A percentile compares a stretch with the other conserved stretches of the same genome.
These are phyloP conservation scores for Globodera rostochiensis DNA, from an alignment of 1,140 invertebrate species.

Conservation along the genomic window DNA sequence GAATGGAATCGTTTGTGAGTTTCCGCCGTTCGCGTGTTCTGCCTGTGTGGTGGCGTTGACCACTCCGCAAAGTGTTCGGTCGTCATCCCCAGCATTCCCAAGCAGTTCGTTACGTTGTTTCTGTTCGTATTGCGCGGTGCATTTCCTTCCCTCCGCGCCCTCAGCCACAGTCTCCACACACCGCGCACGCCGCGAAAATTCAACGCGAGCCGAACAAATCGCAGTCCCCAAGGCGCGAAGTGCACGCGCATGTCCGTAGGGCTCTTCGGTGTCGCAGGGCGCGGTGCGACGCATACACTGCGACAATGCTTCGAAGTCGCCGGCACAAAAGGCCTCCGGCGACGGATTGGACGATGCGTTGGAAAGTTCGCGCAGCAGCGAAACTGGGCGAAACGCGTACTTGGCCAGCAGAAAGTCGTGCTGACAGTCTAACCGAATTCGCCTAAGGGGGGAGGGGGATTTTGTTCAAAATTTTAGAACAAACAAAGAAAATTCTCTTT, in stretches of 20 bases:
- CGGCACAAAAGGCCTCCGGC: conserved; percentile 18
- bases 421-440: conserved; percentile 12
- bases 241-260: conserved; percentile 11
- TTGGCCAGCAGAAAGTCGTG: conserved; percentile 32
- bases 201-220: conserved; percentile 21
- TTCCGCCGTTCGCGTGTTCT: background rate
- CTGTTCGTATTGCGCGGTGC: background rate
- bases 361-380: conserved; percentile 22
- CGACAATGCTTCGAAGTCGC: conserved; percentile 11
- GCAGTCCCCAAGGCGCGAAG: background rate
- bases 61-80: background rate
- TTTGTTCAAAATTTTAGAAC: background rate
- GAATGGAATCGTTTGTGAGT: background rate
- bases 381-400: conserved; percentile 42
- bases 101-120: background rate
- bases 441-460: background rate
- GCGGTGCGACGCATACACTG: conserved; percentile 17
- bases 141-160: conserved; percentile 4
- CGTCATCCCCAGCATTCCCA: background rate
- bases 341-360: background rate
- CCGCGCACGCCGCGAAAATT: conserved; percentile 14
- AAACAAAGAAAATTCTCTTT: too few relatives aligned
- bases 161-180: conserved; percentile 10
- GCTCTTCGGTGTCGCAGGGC: conserved; percentile 13
- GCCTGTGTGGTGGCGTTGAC: background rate